Base-by-base conservation (phyloP, 2,888 invertebrate species). In the Melipona bicolor region DNA sequence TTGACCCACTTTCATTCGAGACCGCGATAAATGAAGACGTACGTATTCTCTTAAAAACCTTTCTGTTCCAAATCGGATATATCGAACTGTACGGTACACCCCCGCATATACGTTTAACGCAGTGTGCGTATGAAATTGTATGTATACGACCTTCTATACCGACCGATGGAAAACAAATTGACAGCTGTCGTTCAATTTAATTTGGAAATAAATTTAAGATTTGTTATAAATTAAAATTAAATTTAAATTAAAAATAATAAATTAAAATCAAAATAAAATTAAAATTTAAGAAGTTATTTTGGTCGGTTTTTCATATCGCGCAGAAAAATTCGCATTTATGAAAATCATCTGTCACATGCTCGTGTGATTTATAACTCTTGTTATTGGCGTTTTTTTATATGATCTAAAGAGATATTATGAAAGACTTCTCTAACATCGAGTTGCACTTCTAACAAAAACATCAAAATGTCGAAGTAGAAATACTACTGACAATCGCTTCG, bases 391-490 rank as follows among this genome's bases (percentile, higher is more conserved):
- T 75, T 80, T 80, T 73, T 79, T 73, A 76, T 54, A 19, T 64
- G 74, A 68, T 77, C 79, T 52, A 85, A 56, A 85, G 84, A 84
- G 74, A 84, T 77, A 81, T 76, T 84, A 5, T 2, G 56, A 11
- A 59, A 49, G 27, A 11, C 17, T 50, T 17, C 54, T 43, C 15
- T 15, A n/a, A 56, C 21, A n/a, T 56, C 15, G 56, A 21, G n/a
- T n/a, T 13, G n/a, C 13, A 56, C 13, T n/a, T 5, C 36, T 9
- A 36, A 9, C 36, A 36, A 9, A 9, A 43, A 43, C 43, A 59
- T 11, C 1, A 24, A n/a, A 59, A 59, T 59, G 9, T 9, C 43
- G 9, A 43, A n/a, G 5, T 1, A n/a, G 5, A 13, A 59, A 43
- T 9, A 9, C 43, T 59, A 59, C n/a, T 56, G 4, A 15, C n/a